Percentiles rank a stretch among this genome's conserved stretches.
phyloP scores from a whole-genome alignment of 2,888 invertebrate genomes.

The Julus scanicus region DNA sequence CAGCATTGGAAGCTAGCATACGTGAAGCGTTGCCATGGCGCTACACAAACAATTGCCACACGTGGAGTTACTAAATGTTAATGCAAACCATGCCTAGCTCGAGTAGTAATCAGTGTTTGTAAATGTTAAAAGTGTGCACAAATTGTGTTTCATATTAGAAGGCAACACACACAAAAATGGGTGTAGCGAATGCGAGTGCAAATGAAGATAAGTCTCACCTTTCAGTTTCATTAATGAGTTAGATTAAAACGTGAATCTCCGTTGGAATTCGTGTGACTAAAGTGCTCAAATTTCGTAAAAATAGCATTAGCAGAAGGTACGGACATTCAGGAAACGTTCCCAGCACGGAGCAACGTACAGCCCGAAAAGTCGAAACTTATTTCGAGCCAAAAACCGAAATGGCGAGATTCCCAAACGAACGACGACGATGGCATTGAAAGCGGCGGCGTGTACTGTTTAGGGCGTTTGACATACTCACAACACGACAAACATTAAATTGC shows the following conservation, averaged over 20 bases:
- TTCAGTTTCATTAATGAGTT: neutral
- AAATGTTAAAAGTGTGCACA: neutral
- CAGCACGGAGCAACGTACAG: neutral
- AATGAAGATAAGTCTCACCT: constrained; percentile 16
- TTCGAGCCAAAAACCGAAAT: constrained; percentile 34
- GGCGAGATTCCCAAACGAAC: constrained; percentile 16
- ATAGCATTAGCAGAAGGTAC: neutral
- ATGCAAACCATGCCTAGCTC: constrained; percentile 8
- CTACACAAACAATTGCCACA: neutral
- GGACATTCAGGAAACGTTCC: neutral
- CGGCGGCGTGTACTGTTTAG: constrained; percentile 1
- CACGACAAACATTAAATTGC: constrained; percentile 32
- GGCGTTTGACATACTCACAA: constrained; percentile 11
- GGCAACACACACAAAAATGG: neutral
- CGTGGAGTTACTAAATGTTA: neutral
- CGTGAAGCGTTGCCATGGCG: neutral
- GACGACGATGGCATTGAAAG: constrained; percentile 26
- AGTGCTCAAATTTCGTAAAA: neutral
- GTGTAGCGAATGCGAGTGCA: neutral
- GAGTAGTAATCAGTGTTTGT: neutral
- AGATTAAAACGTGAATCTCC: neutral
- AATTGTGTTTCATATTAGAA: neutral
- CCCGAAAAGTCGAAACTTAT: constrained; percentile 15
- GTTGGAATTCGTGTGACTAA: neutral
- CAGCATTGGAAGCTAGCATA: too few species aligned